Evolutionary conservation across 2,113 vertebrate species (phyloP).

Genomic region (Neogale vison): DNA sequence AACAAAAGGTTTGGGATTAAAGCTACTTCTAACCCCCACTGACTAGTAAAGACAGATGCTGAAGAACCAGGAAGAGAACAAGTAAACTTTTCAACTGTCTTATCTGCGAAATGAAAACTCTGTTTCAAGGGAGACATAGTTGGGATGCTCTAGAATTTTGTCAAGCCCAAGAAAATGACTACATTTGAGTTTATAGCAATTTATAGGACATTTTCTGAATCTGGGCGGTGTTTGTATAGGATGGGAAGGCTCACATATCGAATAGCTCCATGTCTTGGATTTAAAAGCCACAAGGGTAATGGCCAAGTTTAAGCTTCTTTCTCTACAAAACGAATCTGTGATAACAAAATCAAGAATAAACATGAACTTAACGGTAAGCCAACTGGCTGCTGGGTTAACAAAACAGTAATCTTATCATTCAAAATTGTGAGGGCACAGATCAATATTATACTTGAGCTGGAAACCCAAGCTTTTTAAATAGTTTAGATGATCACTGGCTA

Average conservation of each 20-base stretch:
- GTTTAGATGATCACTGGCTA: constrained; percentile 20
- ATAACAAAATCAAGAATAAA: constrained; percentile 68
- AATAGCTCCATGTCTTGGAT: constrained; percentile 7
- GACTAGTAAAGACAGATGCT: neutral
- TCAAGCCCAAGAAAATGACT: neutral
- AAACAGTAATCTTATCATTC: constrained; percentile 29
- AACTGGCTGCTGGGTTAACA: neutral
- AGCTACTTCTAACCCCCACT: neutral
- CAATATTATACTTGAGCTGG: constrained; percentile 50
- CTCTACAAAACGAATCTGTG: constrained; percentile 49
- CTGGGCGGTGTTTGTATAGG: neutral
- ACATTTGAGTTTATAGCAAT: neutral
- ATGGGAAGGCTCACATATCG: constrained; percentile 47
- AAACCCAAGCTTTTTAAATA: constrained; percentile 58
- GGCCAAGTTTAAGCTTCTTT: constrained; percentile 63
- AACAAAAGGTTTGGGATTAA: neutral
- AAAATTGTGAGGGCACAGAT: constrained; percentile 37
- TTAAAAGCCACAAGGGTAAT: constrained; percentile 55
- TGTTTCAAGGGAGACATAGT: neutral
- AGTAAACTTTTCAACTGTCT: neutral
- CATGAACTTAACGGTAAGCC: constrained; percentile 43
- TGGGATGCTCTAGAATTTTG: neutral
- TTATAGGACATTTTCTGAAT: neutral
- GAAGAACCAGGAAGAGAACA: neutral
- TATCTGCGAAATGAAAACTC: neutral